Evolutionary conservation across 1,140 invertebrate genomes (phyloP), one percentile per base, ranked within the genome.

Genomic region (Magallana gigas): DNA sequence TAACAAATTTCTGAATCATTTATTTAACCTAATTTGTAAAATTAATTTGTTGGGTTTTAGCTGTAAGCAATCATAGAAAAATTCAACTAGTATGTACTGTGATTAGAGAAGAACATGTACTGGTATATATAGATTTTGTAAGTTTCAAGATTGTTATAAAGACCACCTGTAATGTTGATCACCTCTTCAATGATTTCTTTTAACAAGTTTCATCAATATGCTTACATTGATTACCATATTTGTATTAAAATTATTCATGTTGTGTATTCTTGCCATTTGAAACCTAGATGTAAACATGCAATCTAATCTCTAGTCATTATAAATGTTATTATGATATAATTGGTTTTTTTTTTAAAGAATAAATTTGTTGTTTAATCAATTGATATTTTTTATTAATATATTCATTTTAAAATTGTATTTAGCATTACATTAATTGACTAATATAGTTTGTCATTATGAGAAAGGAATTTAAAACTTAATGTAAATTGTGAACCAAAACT

Each of bases 211-310:
- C 60, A 64, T 64, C 14, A 64, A n/a, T 4, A 64, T 64, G 60
- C 16, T 64, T 64, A 16, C 60, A 64, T 64, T 14, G 18, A 64
- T 64, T 6, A 48, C 36, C 36, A 48, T 48, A 16, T 64, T 64
- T 64, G 18, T n/a, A 64, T 64, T 64, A 18, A 64, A 16, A 64
- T 64, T 64, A 64, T 64, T 7, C 36, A 48, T 48, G 36, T 48
- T 64, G 60, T 64, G 60, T 64, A 64, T 64, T 64, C 14, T 64
- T 64, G 60, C 60, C 60, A 64, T 64, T 64, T 64, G 8, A 64
- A 64, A 64, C 16, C 60, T n/a, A 64, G 18, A 64, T 64, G 60
- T 14, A 64, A 16, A 64, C 60, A 64, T n/a, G 36, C 36, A 48
- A 48, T 48, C 36, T 48, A 48, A 48, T 48, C 36, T 64, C 60